phyloP scores from a whole-genome alignment of 2,888 invertebrate species.

The Ptilodon capucinus region DNA sequence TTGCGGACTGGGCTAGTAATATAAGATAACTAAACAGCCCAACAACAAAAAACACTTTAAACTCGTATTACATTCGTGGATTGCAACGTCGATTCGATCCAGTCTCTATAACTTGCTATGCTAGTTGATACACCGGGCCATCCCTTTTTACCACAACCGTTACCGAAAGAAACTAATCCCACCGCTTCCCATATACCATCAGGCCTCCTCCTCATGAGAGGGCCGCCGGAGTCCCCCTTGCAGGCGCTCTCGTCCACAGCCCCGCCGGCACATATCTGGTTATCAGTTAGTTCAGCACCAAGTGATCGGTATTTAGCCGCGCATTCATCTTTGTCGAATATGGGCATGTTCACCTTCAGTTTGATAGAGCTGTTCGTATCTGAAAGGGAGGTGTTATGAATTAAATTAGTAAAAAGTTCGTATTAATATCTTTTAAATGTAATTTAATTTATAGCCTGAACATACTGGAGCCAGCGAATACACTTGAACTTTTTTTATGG shows the following conservation, averaged over 20 bases:
- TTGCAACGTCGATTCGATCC: slow-evolving; percentile 78
- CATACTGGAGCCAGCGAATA: no score
- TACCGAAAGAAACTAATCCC: slow-evolving; percentile 87
- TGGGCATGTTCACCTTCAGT: slow-evolving; percentile 83
- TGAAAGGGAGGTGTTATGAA: no score
- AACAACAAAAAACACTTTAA: background rate
- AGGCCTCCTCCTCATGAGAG: slow-evolving; percentile 84
- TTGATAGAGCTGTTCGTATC: slow-evolving; percentile 82
- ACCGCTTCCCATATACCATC: slow-evolving; percentile 81
- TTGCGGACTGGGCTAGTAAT: no score
- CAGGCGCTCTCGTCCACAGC: slow-evolving; percentile 87
- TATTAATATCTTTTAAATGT: no score
- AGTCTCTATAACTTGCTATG: slow-evolving; percentile 82
- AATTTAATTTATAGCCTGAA: no score
- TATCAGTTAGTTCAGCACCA: slow-evolving; percentile 73
- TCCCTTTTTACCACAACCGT: slow-evolving; percentile 84
- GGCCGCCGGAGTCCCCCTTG: slow-evolving; percentile 89
- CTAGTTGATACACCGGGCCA: slow-evolving; percentile 87
- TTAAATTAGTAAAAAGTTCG: no score
- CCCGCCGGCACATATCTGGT: slow-evolving; percentile 88
- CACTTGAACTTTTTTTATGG: no score
- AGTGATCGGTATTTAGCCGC: slow-evolving; percentile 70
- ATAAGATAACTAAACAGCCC: background rate
- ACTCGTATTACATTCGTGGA: slow-evolving; percentile 47
- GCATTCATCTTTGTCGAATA: slow-evolving; percentile 80